These are phyloP conservation scores for Druon quercuslanigerum DNA, from an alignment of 1,140 invertebrate species.

Conservation along the genomic window DNA sequence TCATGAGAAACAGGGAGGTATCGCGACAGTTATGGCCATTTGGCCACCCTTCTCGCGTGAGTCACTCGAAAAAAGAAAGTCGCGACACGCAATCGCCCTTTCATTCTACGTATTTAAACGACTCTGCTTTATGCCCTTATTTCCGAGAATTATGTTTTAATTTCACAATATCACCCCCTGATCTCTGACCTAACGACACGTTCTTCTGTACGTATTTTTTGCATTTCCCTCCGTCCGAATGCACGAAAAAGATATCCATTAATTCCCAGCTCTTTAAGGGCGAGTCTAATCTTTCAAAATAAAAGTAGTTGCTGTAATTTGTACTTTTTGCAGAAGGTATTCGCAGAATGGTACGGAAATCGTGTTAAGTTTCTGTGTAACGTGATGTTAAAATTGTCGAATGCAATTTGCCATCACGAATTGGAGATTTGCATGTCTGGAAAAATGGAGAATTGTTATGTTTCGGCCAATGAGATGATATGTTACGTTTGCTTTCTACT, in stretches of 20 bases:
- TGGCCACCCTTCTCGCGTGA: conserved; percentile 22
- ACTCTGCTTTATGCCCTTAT: conserved; percentile 31
- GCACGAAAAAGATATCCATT: not conserved
- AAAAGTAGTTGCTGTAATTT: not conserved
- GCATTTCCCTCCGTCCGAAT: not conserved
- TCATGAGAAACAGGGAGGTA: conserved; percentile 11
- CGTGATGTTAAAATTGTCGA: not conserved
- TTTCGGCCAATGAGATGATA: not conserved
- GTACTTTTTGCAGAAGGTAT: not conserved
- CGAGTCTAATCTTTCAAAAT: conserved; percentile 3
- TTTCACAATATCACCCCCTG: conserved; percentile 36
- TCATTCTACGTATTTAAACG: conserved; percentile 23
- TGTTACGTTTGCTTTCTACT: not conserved
- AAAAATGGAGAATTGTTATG: not conserved
- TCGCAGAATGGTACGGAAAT: not conserved
- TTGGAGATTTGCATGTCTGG: not conserved
- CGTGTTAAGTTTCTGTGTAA: not conserved
- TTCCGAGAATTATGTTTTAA: conserved; percentile 44
- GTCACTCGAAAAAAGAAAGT: conserved; percentile 10
- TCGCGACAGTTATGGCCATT: conserved; percentile 28
- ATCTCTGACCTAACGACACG: conserved; percentile 36
- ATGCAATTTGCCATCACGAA: not conserved
- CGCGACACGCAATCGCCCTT: conserved; percentile 20
- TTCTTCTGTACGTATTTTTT: conserved; percentile 9
- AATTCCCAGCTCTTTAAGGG: not conserved